Conservation (phyloP, 2,797 vertebrate genomes). For the Myioborus melanocephalus region DNA sequence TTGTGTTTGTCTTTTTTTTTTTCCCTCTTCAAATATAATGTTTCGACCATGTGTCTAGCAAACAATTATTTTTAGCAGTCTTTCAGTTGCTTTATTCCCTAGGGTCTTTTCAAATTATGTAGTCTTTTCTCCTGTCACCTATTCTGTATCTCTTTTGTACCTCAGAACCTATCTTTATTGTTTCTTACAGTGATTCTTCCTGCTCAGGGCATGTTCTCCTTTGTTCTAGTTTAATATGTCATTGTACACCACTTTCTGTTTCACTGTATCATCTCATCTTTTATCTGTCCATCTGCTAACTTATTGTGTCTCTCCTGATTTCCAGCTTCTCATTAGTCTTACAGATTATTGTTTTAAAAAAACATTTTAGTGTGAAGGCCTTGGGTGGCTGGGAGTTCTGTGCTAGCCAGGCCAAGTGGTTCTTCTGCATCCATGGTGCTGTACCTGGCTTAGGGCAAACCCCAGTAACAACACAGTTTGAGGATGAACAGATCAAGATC, state of each 20-base stretch:
- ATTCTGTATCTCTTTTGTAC: neutral
- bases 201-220: neutral
- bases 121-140: neutral
- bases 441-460: neutral
- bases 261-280: neutral
- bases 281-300: neutral
- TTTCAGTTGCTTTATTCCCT: slow-evolving; percentile 5
- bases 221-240: neutral
- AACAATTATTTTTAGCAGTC: slow-evolving; percentile 51
- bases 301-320: neutral
- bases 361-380: neutral
- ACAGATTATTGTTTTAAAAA: neutral
- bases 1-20: neutral
- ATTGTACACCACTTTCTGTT: neutral
- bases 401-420: neutral
- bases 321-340: neutral
- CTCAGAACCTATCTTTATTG: neutral
- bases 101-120: neutral
- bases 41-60: slow-evolving; percentile 20
- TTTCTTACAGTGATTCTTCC: neutral
- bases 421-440: neutral
- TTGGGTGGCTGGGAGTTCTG: neutral
- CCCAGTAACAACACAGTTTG: too few relatives aligned
- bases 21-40: neutral
- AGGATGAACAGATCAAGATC: neutral